phyloP scores from a whole-genome alignment of 2,888 invertebrate genomes.

The Pogonocherus hispidulus region DNA sequence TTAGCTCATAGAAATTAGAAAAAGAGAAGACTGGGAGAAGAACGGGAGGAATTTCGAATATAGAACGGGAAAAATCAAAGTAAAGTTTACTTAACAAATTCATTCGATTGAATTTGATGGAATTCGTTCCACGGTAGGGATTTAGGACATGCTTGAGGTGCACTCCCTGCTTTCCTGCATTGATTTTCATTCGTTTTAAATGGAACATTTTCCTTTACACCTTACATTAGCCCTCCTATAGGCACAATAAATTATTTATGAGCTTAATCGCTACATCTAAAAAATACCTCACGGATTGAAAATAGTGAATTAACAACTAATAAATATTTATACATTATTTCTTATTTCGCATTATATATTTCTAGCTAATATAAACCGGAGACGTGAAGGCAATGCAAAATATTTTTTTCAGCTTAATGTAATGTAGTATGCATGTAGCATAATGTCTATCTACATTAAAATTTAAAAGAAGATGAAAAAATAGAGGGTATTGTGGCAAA shows the following conservation, averaged over 20 bases:
- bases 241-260: not conserved
- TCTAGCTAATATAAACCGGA: too few relatives aligned
- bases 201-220: slow-evolving; percentile 28
- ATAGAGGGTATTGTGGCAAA: too few relatives aligned
- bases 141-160: slow-evolving; percentile 39
- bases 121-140: slow-evolving; percentile 34
- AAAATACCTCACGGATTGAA: not conserved
- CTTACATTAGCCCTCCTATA: slow-evolving; percentile 7
- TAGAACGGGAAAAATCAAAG: slow-evolving; percentile 39
- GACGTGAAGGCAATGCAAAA: too few relatives aligned
- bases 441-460: too few relatives aligned
- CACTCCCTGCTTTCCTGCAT: slow-evolving; percentile 25
- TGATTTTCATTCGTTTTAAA: slow-evolving; percentile 29
- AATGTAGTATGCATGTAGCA: too few relatives aligned
- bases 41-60: slow-evolving; percentile 37
- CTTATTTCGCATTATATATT: too few relatives aligned
- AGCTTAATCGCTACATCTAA: not conserved
- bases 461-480: too few relatives aligned
- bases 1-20: slow-evolving; percentile 28
- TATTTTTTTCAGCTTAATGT: too few relatives aligned
- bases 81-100: slow-evolving; percentile 40
- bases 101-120: slow-evolving; percentile 39
- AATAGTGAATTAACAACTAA: too few relatives aligned
- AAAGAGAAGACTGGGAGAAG: slow-evolving; percentile 3
- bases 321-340: too few relatives aligned